Base-by-base conservation (phyloP, 2,113 vertebrate genomes). In the Corythornis madagascariensis region DNA sequence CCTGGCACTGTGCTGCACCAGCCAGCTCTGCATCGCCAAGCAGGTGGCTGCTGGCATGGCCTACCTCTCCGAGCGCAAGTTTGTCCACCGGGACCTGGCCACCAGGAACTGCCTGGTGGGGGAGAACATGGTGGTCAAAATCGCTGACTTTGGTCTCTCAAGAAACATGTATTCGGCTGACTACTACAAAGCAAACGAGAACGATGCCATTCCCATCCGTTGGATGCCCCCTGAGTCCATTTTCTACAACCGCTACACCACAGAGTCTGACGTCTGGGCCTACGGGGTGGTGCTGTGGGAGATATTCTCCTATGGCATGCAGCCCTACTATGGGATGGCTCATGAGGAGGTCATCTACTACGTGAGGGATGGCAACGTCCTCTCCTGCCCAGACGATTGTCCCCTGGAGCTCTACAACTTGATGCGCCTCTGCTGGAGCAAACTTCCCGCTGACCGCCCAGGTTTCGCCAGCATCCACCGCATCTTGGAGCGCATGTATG, bases 221-320 rank as follows among this genome's bases (percentile, higher is more conserved):
- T 99, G 99, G 99, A 99, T 99, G 99, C 99, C 99, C 0, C 99
- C 99, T 0, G 99, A 99, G 94, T 99, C 99, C 17, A 99, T 99
- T 72, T 99, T 99, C 98, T 99, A 99, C 80, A 99, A 99, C 88
- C 99, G 99, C 50, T 99, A 99, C 93, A 99, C 99, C 64, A 99
- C 98, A 0, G 99, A 99, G 87, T 99, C 99, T 0, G 99, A 99
- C 1, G 98, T 99, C 72, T 99, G 99, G 99, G 99, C 99, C 33
- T 99, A 99, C 0, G 99, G 99, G 0, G 99, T 99, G 96, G 98
- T 99, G 80, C 95, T 99, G 18, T 99, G 99, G 99, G 99, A 99
- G 96, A 99, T 99, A 67, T 99, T 99, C 97, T 99, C 99, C 45
- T 98, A 99, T 0, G 99, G 99, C 75, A 98, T 99, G 98, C 99